Evolutionary conservation across 2,113 vertebrate species (phyloP), one percentile per base, ranked within the genome.

Genomic region (Ictidomys tridecemlineatus): DNA sequence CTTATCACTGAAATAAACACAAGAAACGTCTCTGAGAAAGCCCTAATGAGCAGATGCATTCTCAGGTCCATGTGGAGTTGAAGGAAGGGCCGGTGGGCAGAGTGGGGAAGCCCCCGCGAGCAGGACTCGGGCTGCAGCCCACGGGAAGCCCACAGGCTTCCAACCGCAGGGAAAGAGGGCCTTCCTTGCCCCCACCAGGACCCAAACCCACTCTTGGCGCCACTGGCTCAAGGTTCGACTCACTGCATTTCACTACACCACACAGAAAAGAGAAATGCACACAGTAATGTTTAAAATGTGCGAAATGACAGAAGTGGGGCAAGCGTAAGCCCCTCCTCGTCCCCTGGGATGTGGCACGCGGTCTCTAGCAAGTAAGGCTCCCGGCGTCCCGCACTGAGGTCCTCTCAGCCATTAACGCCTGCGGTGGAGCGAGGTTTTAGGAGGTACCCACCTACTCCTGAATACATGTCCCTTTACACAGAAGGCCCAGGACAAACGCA

Each of bases 1-100:
- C 17, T 22, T 20, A 9, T 97, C 97, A 73, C 95, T 99, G 76
- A 85, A 97, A 97, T 18, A 84, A 30, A 74, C 73, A 51, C 13
- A 91, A 12, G 45, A 3, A 9, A 34, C 0, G 0, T 37, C 73
- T 85, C 70, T 96, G n/a, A 83, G 24, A 13, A 53, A 63, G 51
- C 45, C 42, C 0, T 0, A 45, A 7, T 1, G 34, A 18, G 70
- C 74, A 42, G 16, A 48, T 1, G 26, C 5, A 22, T 8, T 7
- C 61, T 0, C 1, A 13, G 4, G 45, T 13, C 13, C 4, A 20
- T 0, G 48, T 69, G 32, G 63, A 30, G 0, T 16, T 9, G 20
- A 53, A 8, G 51, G 12, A 16, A n/a, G 24, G 51, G n/a, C 26
- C 16, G 0, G 2, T 0, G 3, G 10, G 9, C 14, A 5, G 28